Evolutionary conservation across 2,113 vertebrate genomes (phyloP).

Genomic region (Rissa tridactyla): DNA sequence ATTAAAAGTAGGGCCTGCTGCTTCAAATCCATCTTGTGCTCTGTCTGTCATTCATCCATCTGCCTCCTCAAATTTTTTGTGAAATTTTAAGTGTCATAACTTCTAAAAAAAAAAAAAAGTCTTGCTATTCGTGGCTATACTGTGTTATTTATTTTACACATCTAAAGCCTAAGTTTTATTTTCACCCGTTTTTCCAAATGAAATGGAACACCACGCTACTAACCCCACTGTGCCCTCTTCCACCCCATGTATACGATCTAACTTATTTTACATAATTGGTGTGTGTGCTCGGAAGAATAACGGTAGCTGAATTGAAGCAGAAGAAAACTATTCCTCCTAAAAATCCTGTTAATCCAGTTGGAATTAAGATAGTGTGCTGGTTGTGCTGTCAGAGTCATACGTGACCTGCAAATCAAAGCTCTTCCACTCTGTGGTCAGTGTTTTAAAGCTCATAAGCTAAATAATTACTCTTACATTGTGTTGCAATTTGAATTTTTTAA

Average conservation of each 20-base stretch:
- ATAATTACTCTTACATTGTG: neutral
- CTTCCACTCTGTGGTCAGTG: neutral
- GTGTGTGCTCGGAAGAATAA: neutral
- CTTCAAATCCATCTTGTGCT: neutral
- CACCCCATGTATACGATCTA: neutral
- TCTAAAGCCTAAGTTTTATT: neutral
- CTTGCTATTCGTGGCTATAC: neutral
- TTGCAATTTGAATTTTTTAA: neutral
- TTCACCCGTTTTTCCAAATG: neutral
- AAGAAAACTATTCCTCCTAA: conserved; percentile 20
- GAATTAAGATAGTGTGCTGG: neutral
- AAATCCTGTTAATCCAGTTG: conserved; percentile 2
- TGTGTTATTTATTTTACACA: neutral
- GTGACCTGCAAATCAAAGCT: conserved; percentile 12
- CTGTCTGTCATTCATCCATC: neutral
- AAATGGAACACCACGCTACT: neutral
- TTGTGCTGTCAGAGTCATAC: neutral
- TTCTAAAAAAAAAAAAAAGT: neutral
- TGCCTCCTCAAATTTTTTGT: neutral
- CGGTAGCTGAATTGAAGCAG: neutral
- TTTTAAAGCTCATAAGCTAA: neutral
- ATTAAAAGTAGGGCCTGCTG: neutral
- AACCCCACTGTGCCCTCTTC: neutral
- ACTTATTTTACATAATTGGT: conserved; percentile 12
- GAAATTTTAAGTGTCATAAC: neutral